phyloP scores from a whole-genome alignment of 1,140 invertebrate genomes.

The Zaprionus davidi region DNA sequence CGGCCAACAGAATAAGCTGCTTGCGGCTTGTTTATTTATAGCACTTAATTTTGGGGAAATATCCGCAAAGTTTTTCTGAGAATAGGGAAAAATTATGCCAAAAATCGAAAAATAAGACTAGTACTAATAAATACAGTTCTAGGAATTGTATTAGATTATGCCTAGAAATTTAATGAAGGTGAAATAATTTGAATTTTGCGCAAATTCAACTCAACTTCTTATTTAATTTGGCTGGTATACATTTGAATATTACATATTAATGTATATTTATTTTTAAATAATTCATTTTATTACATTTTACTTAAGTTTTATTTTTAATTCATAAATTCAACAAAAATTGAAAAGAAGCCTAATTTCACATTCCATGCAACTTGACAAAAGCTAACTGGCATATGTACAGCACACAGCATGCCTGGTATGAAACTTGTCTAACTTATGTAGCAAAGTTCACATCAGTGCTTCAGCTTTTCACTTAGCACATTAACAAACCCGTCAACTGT shows the following conservation, averaged over 20 bases:
- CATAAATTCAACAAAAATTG: background rate
- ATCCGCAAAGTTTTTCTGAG: background rate
- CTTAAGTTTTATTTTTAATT: background rate
- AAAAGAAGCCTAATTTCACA: background rate
- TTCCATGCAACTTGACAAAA: background rate
- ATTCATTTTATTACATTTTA: background rate
- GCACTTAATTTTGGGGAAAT: background rate
- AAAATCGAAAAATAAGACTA: background rate
- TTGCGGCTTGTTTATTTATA: conserved; percentile 7
- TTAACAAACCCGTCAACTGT: background rate
- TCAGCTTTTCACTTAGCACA: background rate
- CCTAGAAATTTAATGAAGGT: too few species aligned
- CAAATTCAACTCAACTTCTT: background rate
- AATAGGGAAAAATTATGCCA: background rate
- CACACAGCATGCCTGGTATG: background rate
- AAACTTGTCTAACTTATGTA: background rate
- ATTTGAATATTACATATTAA: background rate
- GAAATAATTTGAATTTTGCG: too few species aligned
- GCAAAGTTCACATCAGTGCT: background rate
- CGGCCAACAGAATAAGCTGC: conserved; percentile 2
- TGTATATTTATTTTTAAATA: background rate
- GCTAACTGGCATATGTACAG: background rate
- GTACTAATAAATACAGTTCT: background rate
- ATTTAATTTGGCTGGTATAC: background rate
- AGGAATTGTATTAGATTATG: too few species aligned